Evolutionary conservation across 2,113 vertebrate genomes (phyloP).

Genomic region (Sciurus niger): DNA sequence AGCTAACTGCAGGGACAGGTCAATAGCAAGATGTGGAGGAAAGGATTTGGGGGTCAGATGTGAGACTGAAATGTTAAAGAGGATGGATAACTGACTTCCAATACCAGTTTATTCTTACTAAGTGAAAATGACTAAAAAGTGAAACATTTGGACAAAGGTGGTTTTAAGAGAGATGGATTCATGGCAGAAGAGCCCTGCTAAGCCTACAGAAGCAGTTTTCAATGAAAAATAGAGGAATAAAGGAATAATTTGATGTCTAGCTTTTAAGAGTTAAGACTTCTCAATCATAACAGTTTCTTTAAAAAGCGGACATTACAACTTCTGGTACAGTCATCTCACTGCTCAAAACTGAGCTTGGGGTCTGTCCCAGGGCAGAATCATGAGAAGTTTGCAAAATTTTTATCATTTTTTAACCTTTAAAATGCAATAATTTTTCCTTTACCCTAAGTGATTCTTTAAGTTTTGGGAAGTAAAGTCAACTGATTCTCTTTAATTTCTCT

Average conservation of each 20-base stretch:
- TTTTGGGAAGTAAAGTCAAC: neutral
- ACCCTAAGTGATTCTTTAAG: neutral
- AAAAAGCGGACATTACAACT: neutral
- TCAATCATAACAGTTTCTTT: constrained; percentile 6
- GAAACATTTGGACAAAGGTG: neutral
- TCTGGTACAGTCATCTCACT: neutral
- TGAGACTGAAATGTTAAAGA: neutral
- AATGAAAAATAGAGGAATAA: neutral
- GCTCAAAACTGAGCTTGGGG: neutral
- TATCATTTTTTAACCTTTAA: neutral
- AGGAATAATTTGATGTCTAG: neutral
- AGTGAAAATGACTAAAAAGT: neutral
- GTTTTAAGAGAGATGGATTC: neutral
- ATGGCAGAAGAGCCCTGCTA: neutral
- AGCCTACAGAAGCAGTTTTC: neutral
- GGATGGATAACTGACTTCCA: neutral
- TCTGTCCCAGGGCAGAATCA: neutral
- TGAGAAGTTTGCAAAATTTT: neutral
- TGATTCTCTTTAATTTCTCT: neutral
- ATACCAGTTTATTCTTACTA: neutral
- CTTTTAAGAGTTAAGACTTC: neutral
- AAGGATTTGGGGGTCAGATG: neutral
- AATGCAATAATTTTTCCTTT: neutral
- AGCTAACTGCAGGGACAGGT: neutral
- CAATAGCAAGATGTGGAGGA: neutral